Conservation (phyloP, 1,140 invertebrate species). For the Apis florea region DNA sequence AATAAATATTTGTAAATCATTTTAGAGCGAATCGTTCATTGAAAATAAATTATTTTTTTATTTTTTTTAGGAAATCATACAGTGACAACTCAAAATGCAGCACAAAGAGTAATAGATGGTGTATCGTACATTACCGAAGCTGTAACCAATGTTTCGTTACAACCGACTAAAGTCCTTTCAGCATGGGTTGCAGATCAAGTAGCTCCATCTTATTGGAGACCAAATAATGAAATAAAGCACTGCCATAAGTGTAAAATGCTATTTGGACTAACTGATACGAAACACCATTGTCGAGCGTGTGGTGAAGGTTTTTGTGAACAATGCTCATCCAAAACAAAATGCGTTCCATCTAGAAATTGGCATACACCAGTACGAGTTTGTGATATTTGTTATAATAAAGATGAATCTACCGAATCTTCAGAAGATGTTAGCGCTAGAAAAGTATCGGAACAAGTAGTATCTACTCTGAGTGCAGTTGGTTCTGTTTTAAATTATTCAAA, state of each 20-base stretch:
- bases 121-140: conserved; percentile 87
- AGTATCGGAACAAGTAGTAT: conserved; percentile 84
- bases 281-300: conserved; percentile 91
- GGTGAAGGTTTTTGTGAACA: conserved; percentile 87
- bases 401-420: conserved; percentile 60
- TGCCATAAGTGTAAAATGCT: conserved; percentile 84
- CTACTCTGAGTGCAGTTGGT: conserved; percentile 82
- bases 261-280: conserved; percentile 81
- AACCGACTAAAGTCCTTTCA: conserved; percentile 85
- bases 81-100: conserved; percentile 84
- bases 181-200: conserved; percentile 89
- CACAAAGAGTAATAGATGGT: conserved; percentile 88
- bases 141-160: conserved; percentile 85
- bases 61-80: conserved; percentile 67
- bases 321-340: conserved; percentile 83
- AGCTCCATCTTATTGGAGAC: conserved; percentile 90
- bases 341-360: conserved; percentile 86
- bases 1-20: neutral
- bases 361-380: conserved; percentile 85
- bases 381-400: conserved; percentile 82
- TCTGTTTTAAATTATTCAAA: conserved; percentile 82
- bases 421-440: conserved; percentile 83
- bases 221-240: conserved; percentile 88
- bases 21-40: neutral
- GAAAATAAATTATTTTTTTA: neutral